phyloP scores from a whole-genome alignment of 2,888 invertebrate species.

The Dynastes tityus region DNA sequence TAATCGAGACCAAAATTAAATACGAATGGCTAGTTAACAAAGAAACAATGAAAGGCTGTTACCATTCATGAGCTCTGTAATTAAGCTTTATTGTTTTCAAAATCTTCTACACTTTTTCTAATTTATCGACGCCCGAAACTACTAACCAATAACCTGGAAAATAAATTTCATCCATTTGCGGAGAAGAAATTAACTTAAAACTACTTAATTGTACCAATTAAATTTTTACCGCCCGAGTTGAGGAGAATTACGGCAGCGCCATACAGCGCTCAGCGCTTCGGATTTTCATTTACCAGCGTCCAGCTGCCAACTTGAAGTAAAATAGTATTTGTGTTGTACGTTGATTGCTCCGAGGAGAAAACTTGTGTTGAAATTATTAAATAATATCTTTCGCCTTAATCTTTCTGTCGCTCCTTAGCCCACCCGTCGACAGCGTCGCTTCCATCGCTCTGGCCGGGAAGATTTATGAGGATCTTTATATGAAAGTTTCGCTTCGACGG shows the following conservation, averaged over 20 bases:
- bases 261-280: background rate
- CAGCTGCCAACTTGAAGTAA: conserved; percentile 37
- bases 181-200: conserved; percentile 33
- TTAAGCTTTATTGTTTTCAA: background rate
- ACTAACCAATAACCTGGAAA: conserved; percentile 1
- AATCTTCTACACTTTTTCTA: background rate
- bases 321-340: conserved; percentile 43
- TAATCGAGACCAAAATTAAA: no score
- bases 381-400: conserved; percentile 39
- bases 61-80: background rate
- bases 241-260: conserved; percentile 20
- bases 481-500: conserved; percentile 13
- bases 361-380: conserved; percentile 47
- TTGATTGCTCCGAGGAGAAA: conserved; percentile 40
- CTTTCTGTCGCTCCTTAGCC: conserved; percentile 38
- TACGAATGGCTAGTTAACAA: no score
- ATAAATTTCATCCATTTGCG: conserved; percentile 24
- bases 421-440: conserved; percentile 17
- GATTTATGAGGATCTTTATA: conserved; percentile 39
- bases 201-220: conserved; percentile 43
- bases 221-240: conserved; percentile 25
- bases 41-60: no score
- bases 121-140: background rate
- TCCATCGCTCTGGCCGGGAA: background rate
- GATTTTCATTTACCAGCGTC: conserved; percentile 38